Evolutionary conservation across 2,113 vertebrate species (phyloP), one percentile per base, ranked within the genome.

Genomic region (Myanophis thanlyinensis): DNA sequence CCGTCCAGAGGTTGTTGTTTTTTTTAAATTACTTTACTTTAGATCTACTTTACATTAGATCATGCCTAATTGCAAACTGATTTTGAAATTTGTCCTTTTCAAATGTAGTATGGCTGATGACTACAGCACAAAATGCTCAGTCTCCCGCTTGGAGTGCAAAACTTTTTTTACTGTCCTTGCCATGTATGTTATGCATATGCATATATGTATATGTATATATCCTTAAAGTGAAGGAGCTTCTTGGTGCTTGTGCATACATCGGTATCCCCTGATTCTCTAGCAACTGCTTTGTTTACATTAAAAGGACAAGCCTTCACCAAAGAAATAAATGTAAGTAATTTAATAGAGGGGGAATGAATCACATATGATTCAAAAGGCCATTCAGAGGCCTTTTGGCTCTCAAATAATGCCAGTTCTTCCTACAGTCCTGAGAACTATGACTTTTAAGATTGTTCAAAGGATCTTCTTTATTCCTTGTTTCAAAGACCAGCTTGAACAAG

Each of bases 221-320:
- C 52, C 56, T 47, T 20, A 54, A 46, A 91, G 8, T 48, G 67
- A 59, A 49, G 30, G 49, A 40, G 46, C 35, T 67, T 35, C 48
- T 59, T 25, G 85, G 52, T 88, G 52, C 67, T 35, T 89, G 52
- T 89, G 88, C 52, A 92, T 15, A 59, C 52, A 84, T 44, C 53
- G 27, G 49, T 87, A 87, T 51, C 15, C 91, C 47, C 20, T 67
- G 49, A n/a, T 52, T 59, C 52, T 12, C 35, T 18, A n/a, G n/a
- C 59, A 86, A 59, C 88, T 89, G 44, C 22, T 85, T 88, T 90
- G 92, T 93, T 93, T 89, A 89, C 73, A 90, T 93, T 25, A 47
- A 86, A 47, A n/a, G 53, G 47, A 85, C 23, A 86, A 62, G n/a
- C 23, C 67, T 89, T 85, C 91, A 52, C 51, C 53, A 54, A 90